Percentiles rank a stretch among this genome's conserved stretches.
Evolutionary conservation across 2,888 invertebrate species (phyloP).

Genomic region (Spialia ferax): DNA sequence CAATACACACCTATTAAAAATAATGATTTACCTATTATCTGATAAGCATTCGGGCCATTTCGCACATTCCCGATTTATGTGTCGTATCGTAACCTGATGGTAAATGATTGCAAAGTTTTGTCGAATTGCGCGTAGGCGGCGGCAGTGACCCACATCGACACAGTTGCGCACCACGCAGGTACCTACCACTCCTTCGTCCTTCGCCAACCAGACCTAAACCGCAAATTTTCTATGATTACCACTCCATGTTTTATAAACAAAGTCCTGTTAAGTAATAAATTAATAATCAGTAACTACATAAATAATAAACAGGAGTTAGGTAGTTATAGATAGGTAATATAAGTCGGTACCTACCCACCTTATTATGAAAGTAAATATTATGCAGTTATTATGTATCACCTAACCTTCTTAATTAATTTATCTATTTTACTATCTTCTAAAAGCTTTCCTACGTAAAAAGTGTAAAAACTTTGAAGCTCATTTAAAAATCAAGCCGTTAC

Average conservation of each 20-base stretch:
- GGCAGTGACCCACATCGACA: constrained; percentile 81
- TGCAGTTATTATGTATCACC: too few relatives aligned
- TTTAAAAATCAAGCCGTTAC: too few relatives aligned
- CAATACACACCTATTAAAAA: neutral
- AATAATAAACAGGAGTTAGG: too few relatives aligned
- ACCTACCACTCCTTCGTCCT: constrained; percentile 65
- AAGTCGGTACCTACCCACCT: too few relatives aligned
- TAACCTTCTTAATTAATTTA: too few relatives aligned
- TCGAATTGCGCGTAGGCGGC: constrained; percentile 82
- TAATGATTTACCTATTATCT: constrained; percentile 10
- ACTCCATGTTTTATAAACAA: neutral
- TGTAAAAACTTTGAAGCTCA: too few relatives aligned
- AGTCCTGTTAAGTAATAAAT: too few relatives aligned
- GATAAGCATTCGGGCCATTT: constrained; percentile 20
- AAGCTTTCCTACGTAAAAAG: too few relatives aligned
- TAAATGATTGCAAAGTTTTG: constrained; percentile 75
- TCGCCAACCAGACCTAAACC: constrained; percentile 56
- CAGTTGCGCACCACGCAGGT: constrained; percentile 66
- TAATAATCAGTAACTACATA: too few relatives aligned
- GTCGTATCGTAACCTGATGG: constrained; percentile 50
- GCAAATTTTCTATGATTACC: constrained; percentile 52
- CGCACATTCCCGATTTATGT: constrained; percentile 15
- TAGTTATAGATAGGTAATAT: too few relatives aligned
- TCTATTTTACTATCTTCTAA: too few relatives aligned
- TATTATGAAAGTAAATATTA: too few relatives aligned